A percentile compares a stretch with the other conserved stretches of the same genome.
These are phyloP conservation scores for Choloepus didactylus DNA, from an alignment of 2,797 vertebrate genomes.

Conservation along the genomic window DNA sequence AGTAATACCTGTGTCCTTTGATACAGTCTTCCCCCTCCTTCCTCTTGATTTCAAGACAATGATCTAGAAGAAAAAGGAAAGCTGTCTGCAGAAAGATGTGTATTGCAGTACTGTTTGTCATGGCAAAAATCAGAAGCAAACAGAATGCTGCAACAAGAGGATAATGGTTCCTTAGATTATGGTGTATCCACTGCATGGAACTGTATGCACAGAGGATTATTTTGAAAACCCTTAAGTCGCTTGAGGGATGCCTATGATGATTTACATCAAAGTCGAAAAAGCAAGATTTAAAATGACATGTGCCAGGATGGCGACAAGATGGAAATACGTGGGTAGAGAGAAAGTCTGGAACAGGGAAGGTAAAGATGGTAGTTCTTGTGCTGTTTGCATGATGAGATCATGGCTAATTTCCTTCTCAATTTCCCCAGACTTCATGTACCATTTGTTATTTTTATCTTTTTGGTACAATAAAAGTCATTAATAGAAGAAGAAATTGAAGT, in stretches of 20 bases:
- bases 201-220: not conserved
- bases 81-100: not conserved
- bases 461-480: slow-evolving; percentile 14
- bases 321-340: not conserved
- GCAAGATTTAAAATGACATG: not conserved
- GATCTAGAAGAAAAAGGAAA: not conserved
- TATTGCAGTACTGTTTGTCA: too few relatives aligned
- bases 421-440: not conserved
- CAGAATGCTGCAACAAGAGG: not conserved
- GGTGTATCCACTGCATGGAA: not conserved
- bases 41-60: not conserved
- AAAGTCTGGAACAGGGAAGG: not conserved
- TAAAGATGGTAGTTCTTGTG: not conserved
- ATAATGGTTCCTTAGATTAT: not conserved
- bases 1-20: not conserved
- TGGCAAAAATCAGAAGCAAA: not conserved
- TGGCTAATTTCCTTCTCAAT: not conserved
- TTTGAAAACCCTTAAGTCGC: not conserved
- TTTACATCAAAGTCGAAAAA: not conserved
- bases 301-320: not conserved
- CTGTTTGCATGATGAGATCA: not conserved
- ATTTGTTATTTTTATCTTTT: not conserved
- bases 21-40: not conserved
- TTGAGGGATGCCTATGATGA: not conserved
- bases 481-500: not conserved